Percentiles rank a stretch among this genome's conserved stretches.
Evolutionary conservation across 1,140 invertebrate species (phyloP).

Genomic region (Uloborus diversus): DNA sequence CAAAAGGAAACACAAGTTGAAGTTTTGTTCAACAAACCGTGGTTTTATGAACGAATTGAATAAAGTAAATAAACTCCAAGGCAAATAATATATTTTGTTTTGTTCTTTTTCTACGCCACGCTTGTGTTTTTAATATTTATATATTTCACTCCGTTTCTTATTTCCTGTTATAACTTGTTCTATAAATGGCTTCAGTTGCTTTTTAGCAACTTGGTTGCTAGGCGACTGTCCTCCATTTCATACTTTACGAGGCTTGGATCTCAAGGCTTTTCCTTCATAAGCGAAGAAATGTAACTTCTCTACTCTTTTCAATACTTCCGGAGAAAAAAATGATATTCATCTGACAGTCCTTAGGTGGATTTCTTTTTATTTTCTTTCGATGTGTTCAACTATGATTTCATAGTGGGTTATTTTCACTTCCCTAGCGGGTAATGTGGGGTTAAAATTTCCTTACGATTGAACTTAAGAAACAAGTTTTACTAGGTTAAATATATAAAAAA

Average conservation of each 20-base stretch:
- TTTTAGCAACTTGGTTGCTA: slow-evolving; percentile 8
- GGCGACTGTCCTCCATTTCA: neutral
- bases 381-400: too few relatives aligned
- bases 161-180: slow-evolving; percentile 13
- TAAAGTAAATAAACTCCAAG: slow-evolving; percentile 1
- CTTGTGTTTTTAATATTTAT: slow-evolving; percentile 7
- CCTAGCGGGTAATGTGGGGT: too few relatives aligned
- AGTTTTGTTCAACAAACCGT: neutral
- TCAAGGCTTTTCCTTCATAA: neutral
- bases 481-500: too few relatives aligned
- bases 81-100: slow-evolving; percentile 7
- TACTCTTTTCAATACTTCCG: neutral
- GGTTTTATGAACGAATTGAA: neutral
- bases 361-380: too few relatives aligned
- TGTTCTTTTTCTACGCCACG: neutral
- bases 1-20: neutral
- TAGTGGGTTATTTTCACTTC: too few relatives aligned
- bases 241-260: neutral
- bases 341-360: too few relatives aligned
- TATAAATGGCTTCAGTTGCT: neutral
- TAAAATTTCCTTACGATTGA: too few relatives aligned
- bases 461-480: too few relatives aligned
- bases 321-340: neutral
- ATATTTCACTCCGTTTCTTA: slow-evolving; percentile 7
- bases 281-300: neutral